Percentiles rank a stretch among this genome's conserved stretches.
Conservation (phyloP, 2,888 invertebrate genomes). For the Cyaniris semiargus region DNA sequence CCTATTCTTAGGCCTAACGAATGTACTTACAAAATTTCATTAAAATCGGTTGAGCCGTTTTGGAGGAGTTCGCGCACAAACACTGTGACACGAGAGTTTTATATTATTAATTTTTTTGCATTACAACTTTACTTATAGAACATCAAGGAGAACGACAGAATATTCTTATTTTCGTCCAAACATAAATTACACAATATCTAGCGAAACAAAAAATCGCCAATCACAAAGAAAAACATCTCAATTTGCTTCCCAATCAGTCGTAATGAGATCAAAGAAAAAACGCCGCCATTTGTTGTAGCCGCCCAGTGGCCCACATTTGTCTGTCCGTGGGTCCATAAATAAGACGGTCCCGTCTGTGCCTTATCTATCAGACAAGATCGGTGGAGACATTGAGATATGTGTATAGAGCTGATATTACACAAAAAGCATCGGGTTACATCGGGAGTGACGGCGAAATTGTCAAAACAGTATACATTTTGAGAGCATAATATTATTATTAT, state of each 20-base stretch:
- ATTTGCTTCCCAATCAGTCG: conserved; percentile 59
- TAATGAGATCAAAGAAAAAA: conserved; percentile 63
- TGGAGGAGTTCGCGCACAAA: too few relatives aligned
- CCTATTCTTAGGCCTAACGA: too few relatives aligned
- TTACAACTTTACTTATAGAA: too few relatives aligned
- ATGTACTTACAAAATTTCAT: too few relatives aligned
- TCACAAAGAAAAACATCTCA: conserved; percentile 46
- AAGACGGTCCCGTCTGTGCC: conserved; percentile 73
- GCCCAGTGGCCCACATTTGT: conserved; percentile 72
- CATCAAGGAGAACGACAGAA: too few relatives aligned
- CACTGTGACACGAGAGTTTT: too few relatives aligned
- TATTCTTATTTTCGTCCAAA: neutral
- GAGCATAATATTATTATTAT: too few relatives aligned
- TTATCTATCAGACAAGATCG: conserved; percentile 72
- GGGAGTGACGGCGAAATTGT: too few relatives aligned
- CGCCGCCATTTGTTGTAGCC: conserved; percentile 44
- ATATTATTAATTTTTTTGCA: too few relatives aligned
- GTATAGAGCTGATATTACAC: conserved; percentile 53
- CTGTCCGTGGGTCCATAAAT: conserved; percentile 73
- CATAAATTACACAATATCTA: neutral
- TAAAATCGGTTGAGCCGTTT: too few relatives aligned
- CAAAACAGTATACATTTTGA: too few relatives aligned
- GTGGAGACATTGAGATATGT: conserved; percentile 57
- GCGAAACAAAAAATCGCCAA: conserved; percentile 14
- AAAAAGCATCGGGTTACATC: too few relatives aligned